phyloP scores from a whole-genome alignment of 2,888 invertebrate genomes.

The Papilio gigon region DNA sequence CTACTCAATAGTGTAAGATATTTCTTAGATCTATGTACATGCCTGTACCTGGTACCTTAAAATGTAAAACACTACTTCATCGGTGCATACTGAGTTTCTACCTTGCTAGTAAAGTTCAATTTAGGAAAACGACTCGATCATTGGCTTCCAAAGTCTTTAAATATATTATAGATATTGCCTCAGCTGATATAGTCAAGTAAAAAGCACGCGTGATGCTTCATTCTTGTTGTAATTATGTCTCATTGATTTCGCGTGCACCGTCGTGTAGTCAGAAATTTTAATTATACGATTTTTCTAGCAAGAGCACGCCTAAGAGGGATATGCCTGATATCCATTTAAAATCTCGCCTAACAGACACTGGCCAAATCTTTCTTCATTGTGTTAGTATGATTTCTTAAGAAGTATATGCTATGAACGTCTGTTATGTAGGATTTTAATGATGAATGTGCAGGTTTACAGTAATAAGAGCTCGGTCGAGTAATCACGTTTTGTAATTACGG shows the following conservation, averaged over 20 bases:
- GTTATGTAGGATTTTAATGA: conserved; percentile 6
- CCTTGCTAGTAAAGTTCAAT: neutral
- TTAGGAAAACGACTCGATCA: neutral
- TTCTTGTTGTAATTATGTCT: neutral
- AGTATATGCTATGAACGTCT: neutral
- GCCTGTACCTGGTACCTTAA: conserved; percentile 16
- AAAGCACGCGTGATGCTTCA: neutral
- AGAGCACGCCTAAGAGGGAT: neutral
- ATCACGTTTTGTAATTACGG: conserved; percentile 26
- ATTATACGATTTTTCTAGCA: no score
- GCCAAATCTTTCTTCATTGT: neutral
- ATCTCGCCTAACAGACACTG: neutral
- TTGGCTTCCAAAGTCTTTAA: neutral
- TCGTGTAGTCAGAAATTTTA: neutral
- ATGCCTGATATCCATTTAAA: no score
- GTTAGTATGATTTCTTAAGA: no score
- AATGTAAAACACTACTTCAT: neutral
- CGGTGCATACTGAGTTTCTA: neutral
- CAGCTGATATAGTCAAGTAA: neutral
- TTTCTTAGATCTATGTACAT: neutral
- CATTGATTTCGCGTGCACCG: neutral
- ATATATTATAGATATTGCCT: neutral
- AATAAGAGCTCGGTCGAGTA: conserved; percentile 20
- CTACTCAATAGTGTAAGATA: conserved; percentile 3
- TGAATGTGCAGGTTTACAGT: conserved; percentile 16